phyloP scores from a whole-genome alignment of 2,797 vertebrate species.

The Sebastes reedi region DNA sequence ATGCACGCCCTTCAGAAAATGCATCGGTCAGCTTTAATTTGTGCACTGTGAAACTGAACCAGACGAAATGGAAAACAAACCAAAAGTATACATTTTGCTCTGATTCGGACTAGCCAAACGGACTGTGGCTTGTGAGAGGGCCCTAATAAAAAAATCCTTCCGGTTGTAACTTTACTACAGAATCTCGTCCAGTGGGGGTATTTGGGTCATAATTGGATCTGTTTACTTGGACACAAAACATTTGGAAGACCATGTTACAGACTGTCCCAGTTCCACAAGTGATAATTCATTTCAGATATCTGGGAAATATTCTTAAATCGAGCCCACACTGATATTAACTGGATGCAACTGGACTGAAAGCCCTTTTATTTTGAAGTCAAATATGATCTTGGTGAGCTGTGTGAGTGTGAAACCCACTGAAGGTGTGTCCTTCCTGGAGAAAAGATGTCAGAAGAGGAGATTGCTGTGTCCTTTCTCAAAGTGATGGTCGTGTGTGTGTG shows the following conservation, averaged over 20 bases:
- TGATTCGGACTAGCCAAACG: too few species aligned
- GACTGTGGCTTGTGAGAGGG: too few species aligned
- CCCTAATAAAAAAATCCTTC: neutral
- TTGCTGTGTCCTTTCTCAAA: slow-evolving; percentile 20
- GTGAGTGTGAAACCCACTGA: neutral
- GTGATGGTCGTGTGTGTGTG: neutral
- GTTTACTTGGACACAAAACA: slow-evolving; percentile 1
- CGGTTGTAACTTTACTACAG: too few species aligned
- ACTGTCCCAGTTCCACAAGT: neutral
- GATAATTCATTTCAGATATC: neutral
- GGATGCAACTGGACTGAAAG: neutral
- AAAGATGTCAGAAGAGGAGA: slow-evolving; percentile 28
- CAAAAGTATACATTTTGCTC: neutral
- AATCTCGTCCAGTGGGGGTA: neutral
- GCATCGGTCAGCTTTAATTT: too few species aligned
- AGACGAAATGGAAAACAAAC: too few species aligned
- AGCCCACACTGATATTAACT: neutral
- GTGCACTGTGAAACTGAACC: too few species aligned
- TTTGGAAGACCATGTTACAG: neutral
- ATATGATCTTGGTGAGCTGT: neutral
- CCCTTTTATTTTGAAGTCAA: neutral
- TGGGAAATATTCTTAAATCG: neutral
- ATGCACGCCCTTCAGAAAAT: too few species aligned
- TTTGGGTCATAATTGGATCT: neutral
- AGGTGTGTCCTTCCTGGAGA: slow-evolving; percentile 26